Evolutionary conservation across 2,113 vertebrate species (phyloP).

Genomic region (Osmerus eperlanus): DNA sequence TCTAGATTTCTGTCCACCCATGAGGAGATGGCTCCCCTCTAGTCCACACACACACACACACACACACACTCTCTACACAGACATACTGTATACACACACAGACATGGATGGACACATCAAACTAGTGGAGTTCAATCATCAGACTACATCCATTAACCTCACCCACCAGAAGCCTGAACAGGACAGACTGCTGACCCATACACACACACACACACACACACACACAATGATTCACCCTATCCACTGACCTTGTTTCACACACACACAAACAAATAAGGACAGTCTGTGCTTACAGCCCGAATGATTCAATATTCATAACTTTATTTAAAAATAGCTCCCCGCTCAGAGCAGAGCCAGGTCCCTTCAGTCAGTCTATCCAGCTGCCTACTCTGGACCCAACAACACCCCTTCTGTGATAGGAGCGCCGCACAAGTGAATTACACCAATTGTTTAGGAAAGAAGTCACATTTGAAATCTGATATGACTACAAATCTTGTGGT

Average conservation of each 20-base stretch:
- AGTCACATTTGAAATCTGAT: neutral
- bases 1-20: neutral
- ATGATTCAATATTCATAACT: conserved; percentile 59
- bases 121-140: neutral
- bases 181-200: neutral
- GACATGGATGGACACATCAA: neutral
- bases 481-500: neutral
- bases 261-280: conserved; percentile 23
- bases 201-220: neutral
- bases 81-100: neutral
- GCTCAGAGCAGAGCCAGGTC: neutral
- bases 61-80: neutral
- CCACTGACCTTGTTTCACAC: conserved; percentile 46
- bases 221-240: conserved; percentile 7
- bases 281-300: conserved; percentile 14
- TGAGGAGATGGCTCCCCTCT: conserved; percentile 8
- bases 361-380: conserved; percentile 16
- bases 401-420: neutral
- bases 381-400: conserved; percentile 28
- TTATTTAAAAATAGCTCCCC: conserved; percentile 48
- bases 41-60: neutral
- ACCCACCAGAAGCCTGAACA: neutral
- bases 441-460: neutral
- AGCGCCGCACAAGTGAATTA: too few relatives aligned
- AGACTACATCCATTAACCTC: too few relatives aligned